Base-by-base conservation (phyloP, 1,140 invertebrate genomes). In the Zeugodacus cucurbitae region DNA sequence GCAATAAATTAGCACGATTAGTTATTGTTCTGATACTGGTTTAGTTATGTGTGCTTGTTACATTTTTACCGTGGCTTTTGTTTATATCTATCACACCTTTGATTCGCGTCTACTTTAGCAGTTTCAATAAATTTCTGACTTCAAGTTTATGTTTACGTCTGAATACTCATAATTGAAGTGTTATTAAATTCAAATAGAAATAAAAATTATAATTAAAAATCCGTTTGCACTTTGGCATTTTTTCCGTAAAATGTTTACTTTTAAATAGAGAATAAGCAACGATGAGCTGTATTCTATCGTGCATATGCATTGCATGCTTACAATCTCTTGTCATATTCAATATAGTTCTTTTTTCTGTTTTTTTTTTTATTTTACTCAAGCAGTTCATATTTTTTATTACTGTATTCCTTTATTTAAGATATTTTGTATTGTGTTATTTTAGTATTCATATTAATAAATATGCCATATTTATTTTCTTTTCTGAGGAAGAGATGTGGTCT, bases 371-470 rank as follows among this genome's bases (percentile, higher is more conserved):
- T 62, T 82, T n/a, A 78, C 64, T n/a, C 41, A 82, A 82, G 74
- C 74, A 48, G 44, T 82, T 48, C 34, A 48, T 26, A 32, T 82
- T 82, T 88, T 86, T n/a, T 62, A 64, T 88, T 88, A 58, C 48
- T 64, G 70, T 88, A 82, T 34, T 57, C 70, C 70, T 82, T 88
- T 88, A 78, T 88, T 58, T 82, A 48, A 86, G 41, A 85, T 88
- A 88, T 88, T 74, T 74, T 74, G 70, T 74, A 74, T 37, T 74
- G 34, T 48, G 41, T 82, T 82, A 59, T 58, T 88, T 85, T 62
- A 59, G 74, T 54, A 82, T 41, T 85, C 78, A 14, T 86, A 82
- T 88, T 64, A 59, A 82, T 88, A 86, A 82, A 70, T 88, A 86
- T 48, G 74, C 58, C 58, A 64, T 82, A 88, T 82, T 74, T 74